Percentiles rank a stretch among this genome's conserved stretches.
These are phyloP conservation scores for Brachylomia viminalis DNA, from an alignment of 2,888 invertebrate species.

Conservation along the genomic window DNA sequence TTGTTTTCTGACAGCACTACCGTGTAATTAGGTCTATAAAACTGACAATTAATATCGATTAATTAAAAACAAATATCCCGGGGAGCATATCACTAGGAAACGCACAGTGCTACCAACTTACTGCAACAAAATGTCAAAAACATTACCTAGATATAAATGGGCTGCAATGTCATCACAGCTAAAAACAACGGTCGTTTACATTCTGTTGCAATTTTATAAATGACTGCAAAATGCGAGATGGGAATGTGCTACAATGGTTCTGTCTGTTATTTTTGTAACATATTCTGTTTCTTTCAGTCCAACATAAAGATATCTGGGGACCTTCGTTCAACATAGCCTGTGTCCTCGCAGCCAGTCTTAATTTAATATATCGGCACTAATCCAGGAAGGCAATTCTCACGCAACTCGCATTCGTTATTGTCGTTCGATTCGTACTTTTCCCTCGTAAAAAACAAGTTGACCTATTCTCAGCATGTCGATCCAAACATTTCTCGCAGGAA, in stretches of 20 bases:
- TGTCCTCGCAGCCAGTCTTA: background rate
- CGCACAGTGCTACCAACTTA: constrained; percentile 49
- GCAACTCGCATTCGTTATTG: too few species aligned
- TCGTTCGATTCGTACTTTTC: too few species aligned
- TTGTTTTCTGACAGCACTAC: constrained; percentile 25
- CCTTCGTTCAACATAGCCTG: background rate
- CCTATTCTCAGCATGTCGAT: too few species aligned
- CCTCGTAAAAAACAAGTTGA: too few species aligned
- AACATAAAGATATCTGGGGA: background rate
- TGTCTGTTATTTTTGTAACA: background rate
- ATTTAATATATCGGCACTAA: background rate
- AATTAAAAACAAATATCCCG: constrained; percentile 59
- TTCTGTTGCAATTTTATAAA: constrained; percentile 82
- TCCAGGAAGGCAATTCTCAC: background rate
- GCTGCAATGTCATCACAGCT: constrained; percentile 66
- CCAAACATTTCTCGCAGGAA: too few species aligned
- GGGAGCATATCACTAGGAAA: constrained; percentile 51
- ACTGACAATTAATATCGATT: constrained; percentile 60
- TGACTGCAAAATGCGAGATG: constrained; percentile 43
- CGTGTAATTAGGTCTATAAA: constrained; percentile 50
- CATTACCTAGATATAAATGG: constrained; percentile 67
- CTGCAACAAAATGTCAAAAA: constrained; percentile 68
- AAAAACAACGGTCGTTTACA: constrained; percentile 77
- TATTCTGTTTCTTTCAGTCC: background rate
- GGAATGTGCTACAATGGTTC: constrained; percentile 32